Conservation (phyloP, 2,113 vertebrate genomes). For the Poeciliopsis prolifica region DNA sequence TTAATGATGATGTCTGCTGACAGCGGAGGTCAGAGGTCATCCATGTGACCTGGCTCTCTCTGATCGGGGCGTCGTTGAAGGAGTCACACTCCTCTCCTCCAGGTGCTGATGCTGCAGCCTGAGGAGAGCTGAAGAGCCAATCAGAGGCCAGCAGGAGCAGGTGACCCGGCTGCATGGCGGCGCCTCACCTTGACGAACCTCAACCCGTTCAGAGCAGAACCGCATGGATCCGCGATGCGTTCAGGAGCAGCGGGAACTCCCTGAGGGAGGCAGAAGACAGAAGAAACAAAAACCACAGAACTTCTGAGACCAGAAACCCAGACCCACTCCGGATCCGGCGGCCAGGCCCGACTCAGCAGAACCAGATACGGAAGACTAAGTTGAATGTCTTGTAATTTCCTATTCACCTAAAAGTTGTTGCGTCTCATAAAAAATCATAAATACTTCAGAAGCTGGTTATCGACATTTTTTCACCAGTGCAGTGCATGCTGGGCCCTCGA, state of each 20-base stretch:
- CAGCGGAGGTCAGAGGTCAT: background rate
- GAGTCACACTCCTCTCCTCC: background rate
- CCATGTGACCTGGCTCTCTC: background rate
- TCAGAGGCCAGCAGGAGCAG: slow-evolving; percentile 17
- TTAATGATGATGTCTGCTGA: background rate
- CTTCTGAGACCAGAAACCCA: too few species aligned
- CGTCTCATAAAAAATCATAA: too few species aligned
- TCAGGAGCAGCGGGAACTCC: background rate
- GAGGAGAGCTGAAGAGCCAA: slow-evolving; percentile 26
- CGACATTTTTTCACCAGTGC: too few species aligned
- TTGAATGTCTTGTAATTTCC: too few species aligned
- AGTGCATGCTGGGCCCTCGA: too few species aligned
- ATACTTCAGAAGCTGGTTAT: too few species aligned
- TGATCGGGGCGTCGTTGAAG: background rate
- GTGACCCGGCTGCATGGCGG: background rate
- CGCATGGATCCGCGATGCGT: background rate
- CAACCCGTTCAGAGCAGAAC: background rate
- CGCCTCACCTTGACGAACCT: background rate
- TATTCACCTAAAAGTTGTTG: too few species aligned
- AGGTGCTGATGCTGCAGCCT: background rate
- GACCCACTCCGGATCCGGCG: too few species aligned
- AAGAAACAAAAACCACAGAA: background rate
- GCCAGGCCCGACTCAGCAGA: too few species aligned
- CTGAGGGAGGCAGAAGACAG: background rate
- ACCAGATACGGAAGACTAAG: too few species aligned